Conservation (phyloP, 2,888 invertebrate genomes). For the Ypsolopha sequella region DNA sequence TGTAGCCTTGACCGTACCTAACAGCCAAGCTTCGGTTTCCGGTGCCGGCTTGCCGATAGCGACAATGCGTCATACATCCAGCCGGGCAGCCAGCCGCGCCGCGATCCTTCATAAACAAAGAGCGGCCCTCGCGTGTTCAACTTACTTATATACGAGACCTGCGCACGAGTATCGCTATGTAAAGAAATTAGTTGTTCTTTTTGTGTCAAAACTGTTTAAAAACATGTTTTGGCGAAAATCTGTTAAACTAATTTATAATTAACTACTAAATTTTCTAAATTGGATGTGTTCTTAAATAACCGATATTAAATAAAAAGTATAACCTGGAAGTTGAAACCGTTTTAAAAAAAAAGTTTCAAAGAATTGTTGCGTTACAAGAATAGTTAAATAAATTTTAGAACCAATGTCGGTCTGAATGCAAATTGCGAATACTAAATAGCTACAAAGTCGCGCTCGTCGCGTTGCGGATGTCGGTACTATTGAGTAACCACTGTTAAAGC, state of each 20-base stretch:
- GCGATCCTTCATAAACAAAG: conserved; percentile 1
- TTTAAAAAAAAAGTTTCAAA: too few species aligned
- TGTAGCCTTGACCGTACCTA: conserved; percentile 11
- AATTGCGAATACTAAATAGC: not conserved
- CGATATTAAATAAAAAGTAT: too few species aligned
- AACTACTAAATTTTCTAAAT: too few species aligned
- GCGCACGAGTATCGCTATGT: not conserved
- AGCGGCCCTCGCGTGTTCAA: not conserved
- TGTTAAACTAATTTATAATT: too few species aligned
- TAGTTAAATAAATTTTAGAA: too few species aligned
- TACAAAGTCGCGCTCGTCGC: not conserved
- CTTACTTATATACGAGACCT: not conserved
- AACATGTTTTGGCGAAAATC: too few species aligned
- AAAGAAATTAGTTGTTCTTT: not conserved
- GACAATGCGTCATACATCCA: conserved; percentile 10
- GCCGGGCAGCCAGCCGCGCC: not conserved
- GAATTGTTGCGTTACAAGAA: too few species aligned
- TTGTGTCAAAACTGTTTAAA: not conserved
- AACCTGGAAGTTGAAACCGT: too few species aligned
- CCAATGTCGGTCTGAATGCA: not conserved
- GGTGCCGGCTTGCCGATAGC: conserved; percentile 7
- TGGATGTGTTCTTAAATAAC: too few species aligned
- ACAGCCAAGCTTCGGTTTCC: conserved; percentile 10
- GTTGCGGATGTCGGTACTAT: conserved; percentile 48
- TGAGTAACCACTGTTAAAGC: conserved; percentile 63